These are phyloP conservation scores for Pycnomerus fuliginosus DNA, from an alignment of 2,888 invertebrate species.

Conservation along the genomic window DNA sequence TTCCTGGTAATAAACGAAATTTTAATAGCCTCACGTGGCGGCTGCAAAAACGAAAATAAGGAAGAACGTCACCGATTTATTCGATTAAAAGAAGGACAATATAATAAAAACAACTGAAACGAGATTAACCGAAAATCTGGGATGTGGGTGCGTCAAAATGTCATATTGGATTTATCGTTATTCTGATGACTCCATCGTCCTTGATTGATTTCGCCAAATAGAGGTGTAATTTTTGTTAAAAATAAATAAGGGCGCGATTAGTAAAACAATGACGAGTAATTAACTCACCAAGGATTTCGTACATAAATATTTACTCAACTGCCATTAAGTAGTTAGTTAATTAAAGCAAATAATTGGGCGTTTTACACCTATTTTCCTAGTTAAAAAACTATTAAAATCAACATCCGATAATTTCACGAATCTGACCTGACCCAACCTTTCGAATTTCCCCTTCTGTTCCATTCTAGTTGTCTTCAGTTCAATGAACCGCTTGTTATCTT, in stretches of 20 bases:
- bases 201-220: background rate
- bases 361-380: slow-evolving; percentile 8
- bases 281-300: slow-evolving; percentile 14
- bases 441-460: background rate
- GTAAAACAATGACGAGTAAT: slow-evolving; percentile 13
- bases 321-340: slow-evolving; percentile 21
- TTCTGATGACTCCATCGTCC: background rate
- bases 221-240: slow-evolving; percentile 1
- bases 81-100: background rate
- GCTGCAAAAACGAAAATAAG: no score
- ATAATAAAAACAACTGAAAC: no score
- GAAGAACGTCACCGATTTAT: background rate
- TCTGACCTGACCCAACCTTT: slow-evolving; percentile 1
- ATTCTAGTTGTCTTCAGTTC: background rate
- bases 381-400: slow-evolving; percentile 1
- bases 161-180: background rate
- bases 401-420: background rate
- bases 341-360: slow-evolving; percentile 18
- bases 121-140: no score
- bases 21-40: no score
- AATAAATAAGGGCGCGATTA: slow-evolving; percentile 13
- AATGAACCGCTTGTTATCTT: background rate
- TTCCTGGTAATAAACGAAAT: no score
- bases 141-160: background rate
- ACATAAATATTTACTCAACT: slow-evolving; percentile 21